Conservation (phyloP, 2,797 vertebrate genomes). For the Vespertilio murinus region DNA sequence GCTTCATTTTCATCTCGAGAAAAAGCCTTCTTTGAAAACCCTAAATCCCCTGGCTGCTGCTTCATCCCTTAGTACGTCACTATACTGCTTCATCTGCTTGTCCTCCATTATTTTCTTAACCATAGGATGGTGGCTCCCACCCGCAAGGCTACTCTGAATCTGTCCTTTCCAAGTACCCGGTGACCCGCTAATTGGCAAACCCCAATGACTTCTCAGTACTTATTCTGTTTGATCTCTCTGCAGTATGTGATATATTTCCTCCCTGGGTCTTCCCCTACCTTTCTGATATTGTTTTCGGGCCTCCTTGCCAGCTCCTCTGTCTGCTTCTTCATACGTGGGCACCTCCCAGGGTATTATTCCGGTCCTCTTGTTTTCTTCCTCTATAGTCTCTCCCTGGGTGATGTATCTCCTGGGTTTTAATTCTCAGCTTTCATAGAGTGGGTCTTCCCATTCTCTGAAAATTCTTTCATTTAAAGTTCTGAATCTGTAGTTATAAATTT, state of each 20-base stretch:
- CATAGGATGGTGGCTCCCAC: background rate
- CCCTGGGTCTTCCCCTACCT: background rate
- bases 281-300: background rate
- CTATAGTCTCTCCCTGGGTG: background rate
- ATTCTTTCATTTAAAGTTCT: conserved; percentile 14
- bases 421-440: conserved; percentile 11
- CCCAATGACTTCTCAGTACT: background rate
- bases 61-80: background rate
- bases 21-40: background rate
- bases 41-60: background rate
- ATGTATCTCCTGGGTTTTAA: background rate
- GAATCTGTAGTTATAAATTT: background rate
- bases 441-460: background rate
- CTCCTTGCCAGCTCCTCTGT: background rate
- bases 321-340: background rate
- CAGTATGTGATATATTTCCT: background rate
- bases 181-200: background rate
- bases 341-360: background rate
- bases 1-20: background rate
- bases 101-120: background rate
- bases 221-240: background rate
- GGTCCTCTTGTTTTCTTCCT: conserved; percentile 1
- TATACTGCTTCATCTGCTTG: background rate
- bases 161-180: background rate
- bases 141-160: background rate